phyloP scores from a whole-genome alignment of 2,888 invertebrate species.

The Acleris laterana region DNA sequence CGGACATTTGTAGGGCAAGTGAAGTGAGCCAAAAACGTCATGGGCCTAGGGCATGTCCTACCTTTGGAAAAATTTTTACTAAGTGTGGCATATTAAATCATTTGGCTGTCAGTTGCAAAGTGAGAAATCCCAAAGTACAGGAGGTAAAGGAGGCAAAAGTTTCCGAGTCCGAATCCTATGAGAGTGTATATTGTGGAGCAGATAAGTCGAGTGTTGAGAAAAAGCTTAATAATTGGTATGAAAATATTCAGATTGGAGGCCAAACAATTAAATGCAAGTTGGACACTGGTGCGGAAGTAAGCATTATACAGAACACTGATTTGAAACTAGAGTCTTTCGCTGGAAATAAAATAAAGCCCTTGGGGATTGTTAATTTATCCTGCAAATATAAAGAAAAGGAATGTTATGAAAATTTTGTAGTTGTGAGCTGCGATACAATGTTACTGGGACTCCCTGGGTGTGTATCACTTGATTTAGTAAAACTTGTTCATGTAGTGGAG shows the following conservation, averaged over 20 bases:
- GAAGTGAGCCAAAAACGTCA: conserved; percentile 3
- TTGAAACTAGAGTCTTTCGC: conserved; percentile 1
- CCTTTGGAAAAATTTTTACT: conserved; percentile 17
- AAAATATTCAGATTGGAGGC: no score
- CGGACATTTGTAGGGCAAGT: no score
- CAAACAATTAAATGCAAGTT: no score
- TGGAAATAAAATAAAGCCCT: not conserved
- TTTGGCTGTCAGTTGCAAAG: conserved; percentile 5
- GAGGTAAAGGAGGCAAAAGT: not conserved
- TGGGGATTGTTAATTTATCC: conserved; percentile 1
- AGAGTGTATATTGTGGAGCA: no score
- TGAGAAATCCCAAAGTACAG: no score
- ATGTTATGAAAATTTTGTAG: conserved; percentile 10
- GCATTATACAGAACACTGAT: not conserved
- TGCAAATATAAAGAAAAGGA: conserved; percentile 2
- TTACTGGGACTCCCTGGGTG: conserved; percentile 3
- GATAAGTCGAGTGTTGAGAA: no score
- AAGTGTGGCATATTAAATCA: conserved; percentile 15
- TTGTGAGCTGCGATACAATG: not conserved
- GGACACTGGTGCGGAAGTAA: no score
- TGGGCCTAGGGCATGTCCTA: conserved; percentile 18
- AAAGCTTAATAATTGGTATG: no score
- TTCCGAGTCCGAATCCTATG: no score
- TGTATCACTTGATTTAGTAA: not conserved
- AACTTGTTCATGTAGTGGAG: not conserved